Base-by-base conservation (phyloP, 1,140 invertebrate species). In the Drosophila miranda region DNA sequence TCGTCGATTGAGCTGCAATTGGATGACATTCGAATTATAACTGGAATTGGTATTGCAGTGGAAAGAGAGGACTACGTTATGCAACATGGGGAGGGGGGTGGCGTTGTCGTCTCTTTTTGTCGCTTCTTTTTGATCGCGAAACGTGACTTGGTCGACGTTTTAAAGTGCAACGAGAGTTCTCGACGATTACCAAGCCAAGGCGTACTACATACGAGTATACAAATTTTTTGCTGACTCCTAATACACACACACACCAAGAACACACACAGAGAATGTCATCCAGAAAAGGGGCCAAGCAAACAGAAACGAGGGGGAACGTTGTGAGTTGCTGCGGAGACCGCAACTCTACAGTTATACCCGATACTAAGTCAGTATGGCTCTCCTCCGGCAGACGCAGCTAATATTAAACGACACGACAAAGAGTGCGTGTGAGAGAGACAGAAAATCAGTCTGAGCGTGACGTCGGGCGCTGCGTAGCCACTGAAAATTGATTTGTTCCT, bases 1-100 rank as follows among this genome's bases (percentile, higher is more conserved):
- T 99, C 98, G 93, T 97, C 95, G 92, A 98, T 98, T 91, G 96
- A 97, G 92, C 96, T 98, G 93, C 16, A 55, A 54, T 16, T 21
- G 19, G 8, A 19, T 3, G 6, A 52, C 43, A 45, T 41, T 6
- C 21, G 42, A 23, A 8, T 19, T 19, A 19, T 19, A 19, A 1
- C 14, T 26, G 46, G 56, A 52, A 19, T 19, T 30, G 3, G 43
- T 21, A 50, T 16, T 44, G 16, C 6, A 34, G 63, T 43, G 50
- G 70, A 44, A 44, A 19, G 19, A 44, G 42, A 16, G 46, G 41
- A 13, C 28, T 23, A 26, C 6, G 30, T 73, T 73, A 73, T 73
- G 69, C 70, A 73, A 73, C 58, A 52, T 64, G 53, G 49, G 13
- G 21, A 28, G 38, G 1, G 16, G 19, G 41, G 23, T 46, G 42